Conservation (phyloP, 2,113 vertebrate genomes). For the Chloropsis cyanopogon region DNA sequence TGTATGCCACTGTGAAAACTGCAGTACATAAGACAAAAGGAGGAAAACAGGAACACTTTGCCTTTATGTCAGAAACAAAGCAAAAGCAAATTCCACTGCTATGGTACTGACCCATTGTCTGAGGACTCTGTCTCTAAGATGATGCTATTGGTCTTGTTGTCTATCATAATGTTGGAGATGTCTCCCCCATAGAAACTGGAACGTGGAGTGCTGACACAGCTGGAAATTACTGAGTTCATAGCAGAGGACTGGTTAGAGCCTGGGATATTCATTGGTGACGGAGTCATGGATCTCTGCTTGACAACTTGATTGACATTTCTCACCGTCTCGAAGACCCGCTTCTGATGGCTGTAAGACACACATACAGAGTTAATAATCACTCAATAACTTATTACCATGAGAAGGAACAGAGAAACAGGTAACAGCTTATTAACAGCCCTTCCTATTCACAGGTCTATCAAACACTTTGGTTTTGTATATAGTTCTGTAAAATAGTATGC, state of each 20-base stretch:
- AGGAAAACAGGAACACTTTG: background rate
- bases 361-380: background rate
- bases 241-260: slow-evolving; percentile 97
- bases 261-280: slow-evolving; percentile 95
- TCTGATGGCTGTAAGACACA: slow-evolving; percentile 84
- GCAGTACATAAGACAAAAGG: background rate
- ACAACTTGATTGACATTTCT: slow-evolving; percentile 91
- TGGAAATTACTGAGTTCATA: slow-evolving; percentile 88
- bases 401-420: background rate
- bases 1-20: background rate
- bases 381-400: background rate
- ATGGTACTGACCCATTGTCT: slow-evolving; percentile 78
- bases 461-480: background rate
- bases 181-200: slow-evolving; percentile 91
- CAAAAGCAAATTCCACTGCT: background rate
- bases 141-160: slow-evolving; percentile 90
- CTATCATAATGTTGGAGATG: slow-evolving; percentile 78
- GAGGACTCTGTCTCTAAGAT: slow-evolving; percentile 80
- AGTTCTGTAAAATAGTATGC: background rate
- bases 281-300: slow-evolving; percentile 86
- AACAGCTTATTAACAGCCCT: background rate
- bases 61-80: background rate
- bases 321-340: slow-evolving; percentile 93
- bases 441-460: background rate
- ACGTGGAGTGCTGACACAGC: slow-evolving; percentile 88